phyloP scores from a whole-genome alignment of 2,888 invertebrate species.

The Timandra comae region DNA sequence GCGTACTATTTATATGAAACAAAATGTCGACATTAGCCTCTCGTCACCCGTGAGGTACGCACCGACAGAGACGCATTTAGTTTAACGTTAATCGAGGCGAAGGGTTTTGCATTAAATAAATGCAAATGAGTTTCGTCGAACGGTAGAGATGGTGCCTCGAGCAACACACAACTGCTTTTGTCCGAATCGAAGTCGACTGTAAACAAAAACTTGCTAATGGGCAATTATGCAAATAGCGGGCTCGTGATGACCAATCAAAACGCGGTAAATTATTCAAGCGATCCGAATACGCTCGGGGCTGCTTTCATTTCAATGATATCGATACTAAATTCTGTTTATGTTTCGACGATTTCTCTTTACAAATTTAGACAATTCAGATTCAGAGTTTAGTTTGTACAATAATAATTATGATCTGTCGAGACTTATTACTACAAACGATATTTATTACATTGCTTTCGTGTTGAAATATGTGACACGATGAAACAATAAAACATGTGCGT shows the following conservation, averaged over 20 bases:
- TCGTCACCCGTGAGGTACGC: conserved; percentile 17
- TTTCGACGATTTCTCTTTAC: not conserved
- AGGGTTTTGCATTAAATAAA: conserved; percentile 39
- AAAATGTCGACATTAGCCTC: conserved; percentile 22
- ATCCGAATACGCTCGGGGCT: conserved; percentile 38
- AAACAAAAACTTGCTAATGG: conserved; percentile 69
- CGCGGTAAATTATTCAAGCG: conserved; percentile 63
- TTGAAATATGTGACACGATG: too few species aligned
- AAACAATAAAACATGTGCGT: too few species aligned
- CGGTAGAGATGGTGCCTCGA: conserved; percentile 31
- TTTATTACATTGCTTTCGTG: not conserved
- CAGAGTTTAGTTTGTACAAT: not conserved
- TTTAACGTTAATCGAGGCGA: conserved; percentile 32
- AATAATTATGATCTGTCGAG: not conserved
- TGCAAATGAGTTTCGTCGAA: conserved; percentile 35
- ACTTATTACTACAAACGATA: not conserved
- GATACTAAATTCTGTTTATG: conserved; percentile 14
- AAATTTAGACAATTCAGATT: not conserved
- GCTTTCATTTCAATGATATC: conserved; percentile 27
- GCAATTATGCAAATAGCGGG: conserved; percentile 62
- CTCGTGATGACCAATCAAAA: conserved; percentile 65
- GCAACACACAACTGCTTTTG: conserved; percentile 35
- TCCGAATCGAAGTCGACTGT: conserved; percentile 41
- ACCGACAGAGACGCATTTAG: conserved; percentile 16
- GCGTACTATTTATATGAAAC: conserved; percentile 13